Base-by-base conservation (phyloP, 1,140 invertebrate species). In the Gryon sp. region DNA sequence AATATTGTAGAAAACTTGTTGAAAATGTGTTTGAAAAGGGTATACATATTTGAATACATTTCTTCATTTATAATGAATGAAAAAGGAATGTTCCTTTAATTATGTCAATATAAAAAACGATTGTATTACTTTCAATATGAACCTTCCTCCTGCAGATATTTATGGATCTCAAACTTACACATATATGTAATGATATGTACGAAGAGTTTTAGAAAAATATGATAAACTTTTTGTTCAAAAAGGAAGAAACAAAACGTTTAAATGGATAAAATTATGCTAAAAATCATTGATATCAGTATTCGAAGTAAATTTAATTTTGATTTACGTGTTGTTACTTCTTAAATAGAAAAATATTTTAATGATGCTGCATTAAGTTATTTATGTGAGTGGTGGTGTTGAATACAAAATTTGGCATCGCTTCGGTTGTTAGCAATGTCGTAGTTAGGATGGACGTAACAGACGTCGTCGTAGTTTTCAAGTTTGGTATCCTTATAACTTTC, bases 361-460 rank as follows among this genome's bases (percentile, higher is more conserved):
- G 57, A 28, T 76, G 52, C 1, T 68, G 36, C 11, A 73, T 73
- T 4, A 75, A 69, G 38, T 87, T 88, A 18, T 82, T 83, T 6
- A 84, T 78, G 1, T 80, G 79, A 4, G 68, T 60, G 0, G 86
- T 86, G 11, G 68, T 80, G 50, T 89, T 88, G 15, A 66, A 43
- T 19, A 85, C 32, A 18, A 85, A 53, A 52, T 82, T 83, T 16
- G 87, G 82, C 20, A 85, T 72, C 9, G 75, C 75, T 34, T 32
- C 75, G 18, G 79, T 87, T 4, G 74, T 50, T 4, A 83, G 32
- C 11, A 75, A 14, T 0, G 75, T 62, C 6, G 75, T 72, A 2
- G 80, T 62, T 4, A 80, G 11, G 7, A 80, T 45, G 8, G 82
- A 50, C 8, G 69, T 68, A n/a, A 83, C 11, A 5, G 78, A n/a